These are phyloP conservation scores for Sitta europaea DNA, from an alignment of 2,113 vertebrate species.

Conservation along the genomic window DNA sequence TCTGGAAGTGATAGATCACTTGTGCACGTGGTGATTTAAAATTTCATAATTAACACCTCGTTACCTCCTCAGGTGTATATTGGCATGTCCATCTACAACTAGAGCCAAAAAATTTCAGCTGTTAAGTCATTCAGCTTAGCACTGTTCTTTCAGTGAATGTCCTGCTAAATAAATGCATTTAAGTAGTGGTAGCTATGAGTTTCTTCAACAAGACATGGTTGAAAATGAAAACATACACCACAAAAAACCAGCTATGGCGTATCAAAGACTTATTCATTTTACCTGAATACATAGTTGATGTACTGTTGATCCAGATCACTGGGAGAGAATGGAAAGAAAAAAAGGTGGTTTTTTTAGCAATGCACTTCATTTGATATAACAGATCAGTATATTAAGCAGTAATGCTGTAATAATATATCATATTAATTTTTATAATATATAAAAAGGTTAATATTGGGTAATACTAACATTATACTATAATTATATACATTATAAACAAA, in stretches of 20 bases:
- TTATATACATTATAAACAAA: background rate
- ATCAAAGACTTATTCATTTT: conserved; percentile 57
- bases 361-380: background rate
- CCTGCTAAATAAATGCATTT: background rate
- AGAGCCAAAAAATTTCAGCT: background rate
- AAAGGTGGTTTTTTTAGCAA: background rate
- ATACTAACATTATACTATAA: background rate
- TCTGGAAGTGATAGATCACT: background rate
- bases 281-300: conserved; percentile 95
- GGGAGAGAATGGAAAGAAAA: background rate
- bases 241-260: background rate
- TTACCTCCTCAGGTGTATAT: conserved; percentile 12
- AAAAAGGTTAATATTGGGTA: background rate
- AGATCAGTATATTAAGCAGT: background rate
- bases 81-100: background rate
- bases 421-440: background rate
- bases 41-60: background rate
- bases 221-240: background rate
- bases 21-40: background rate
- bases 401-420: background rate
- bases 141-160: background rate
- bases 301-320: conserved; percentile 94
- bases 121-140: background rate
- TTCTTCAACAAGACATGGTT: background rate
- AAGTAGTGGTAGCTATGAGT: background rate